These are phyloP conservation scores for Oscheius sp. DNA, from an alignment of 2,888 invertebrate species.

Conservation along the genomic window DNA sequence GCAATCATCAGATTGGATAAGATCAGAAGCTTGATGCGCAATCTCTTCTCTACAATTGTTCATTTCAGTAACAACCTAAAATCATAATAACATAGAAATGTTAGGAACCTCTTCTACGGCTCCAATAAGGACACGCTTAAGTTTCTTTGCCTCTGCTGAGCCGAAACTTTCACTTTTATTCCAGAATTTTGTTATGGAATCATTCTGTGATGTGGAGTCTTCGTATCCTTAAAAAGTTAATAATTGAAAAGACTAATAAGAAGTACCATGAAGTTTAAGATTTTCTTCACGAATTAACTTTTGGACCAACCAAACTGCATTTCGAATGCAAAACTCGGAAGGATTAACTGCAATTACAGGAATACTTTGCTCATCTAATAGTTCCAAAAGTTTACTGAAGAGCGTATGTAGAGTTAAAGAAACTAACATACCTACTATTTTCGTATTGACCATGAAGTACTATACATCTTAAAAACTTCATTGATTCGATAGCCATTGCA, in stretches of 20 bases:
- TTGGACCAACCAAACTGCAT: conserved; percentile 51
- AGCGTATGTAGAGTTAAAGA: background rate
- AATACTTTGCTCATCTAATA: conserved; percentile 45
- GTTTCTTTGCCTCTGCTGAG: conserved; percentile 47
- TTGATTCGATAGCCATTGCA: conserved; percentile 34
- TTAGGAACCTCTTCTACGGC: conserved; percentile 43
- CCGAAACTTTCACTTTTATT: conserved; percentile 34
- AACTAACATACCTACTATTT: conserved; percentile 42
- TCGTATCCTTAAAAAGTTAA: conserved; percentile 17
- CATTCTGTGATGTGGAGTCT: conserved; percentile 39
- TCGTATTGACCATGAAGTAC: conserved; percentile 46
- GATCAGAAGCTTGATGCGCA: conserved; percentile 48
- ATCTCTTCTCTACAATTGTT: conserved; percentile 52
- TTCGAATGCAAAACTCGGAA: conserved; percentile 53
- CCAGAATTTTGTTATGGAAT: conserved; percentile 61
- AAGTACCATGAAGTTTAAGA: conserved; percentile 35
- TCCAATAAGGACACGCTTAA: conserved; percentile 43
- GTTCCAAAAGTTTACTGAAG: conserved; percentile 40
- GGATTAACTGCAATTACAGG: conserved; percentile 39
- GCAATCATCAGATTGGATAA: conserved; percentile 51
- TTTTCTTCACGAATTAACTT: conserved; percentile 59
- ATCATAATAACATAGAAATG: background rate
- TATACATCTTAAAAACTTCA: conserved; percentile 42
- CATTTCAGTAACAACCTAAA: conserved; percentile 53
- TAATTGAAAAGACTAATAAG: background rate